A percentile compares a stretch with the other conserved stretches of the same genome.
phyloP scores from a whole-genome alignment of 2,113 vertebrate species.

The Notechis scutatus region DNA sequence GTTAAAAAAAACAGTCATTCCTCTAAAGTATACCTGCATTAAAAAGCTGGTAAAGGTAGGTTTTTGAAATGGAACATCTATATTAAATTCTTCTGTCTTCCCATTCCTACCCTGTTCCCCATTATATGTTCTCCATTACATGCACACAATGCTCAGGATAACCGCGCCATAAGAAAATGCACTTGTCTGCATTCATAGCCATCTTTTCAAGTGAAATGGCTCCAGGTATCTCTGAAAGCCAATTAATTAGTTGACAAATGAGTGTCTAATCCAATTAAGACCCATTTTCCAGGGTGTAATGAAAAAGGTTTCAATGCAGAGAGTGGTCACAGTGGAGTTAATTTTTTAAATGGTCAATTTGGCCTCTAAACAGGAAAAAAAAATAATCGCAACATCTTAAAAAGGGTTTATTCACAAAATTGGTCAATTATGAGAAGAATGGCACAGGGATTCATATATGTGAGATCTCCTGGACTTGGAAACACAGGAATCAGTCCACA shows the following conservation, averaged over 20 bases:
- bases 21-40: not conserved
- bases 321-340: conserved; percentile 21
- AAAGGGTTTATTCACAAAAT: conserved; percentile 23
- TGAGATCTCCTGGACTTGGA: not conserved
- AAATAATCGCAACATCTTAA: conserved; percentile 29
- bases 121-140: not conserved
- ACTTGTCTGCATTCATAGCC: conserved; percentile 26
- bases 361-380: conserved; percentile 13
- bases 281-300: conserved; percentile 30
- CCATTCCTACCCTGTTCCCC: not conserved
- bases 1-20: not conserved
- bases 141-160: not conserved
- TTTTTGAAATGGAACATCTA: not conserved
- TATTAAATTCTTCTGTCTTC: not conserved
- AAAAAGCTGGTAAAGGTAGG: not conserved
- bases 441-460: not conserved
- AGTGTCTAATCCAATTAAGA: conserved; percentile 39
- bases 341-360: conserved; percentile 38
- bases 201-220: conserved; percentile 30
- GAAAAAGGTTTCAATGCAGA: conserved; percentile 20
- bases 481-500: not conserved
- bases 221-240: conserved; percentile 34
- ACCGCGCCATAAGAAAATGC: not conserved
- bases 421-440: not conserved
- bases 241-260: conserved; percentile 39